These are phyloP conservation scores for Elaphurus davidianus DNA, from an alignment of 2,113 vertebrate species.

Conservation along the genomic window DNA sequence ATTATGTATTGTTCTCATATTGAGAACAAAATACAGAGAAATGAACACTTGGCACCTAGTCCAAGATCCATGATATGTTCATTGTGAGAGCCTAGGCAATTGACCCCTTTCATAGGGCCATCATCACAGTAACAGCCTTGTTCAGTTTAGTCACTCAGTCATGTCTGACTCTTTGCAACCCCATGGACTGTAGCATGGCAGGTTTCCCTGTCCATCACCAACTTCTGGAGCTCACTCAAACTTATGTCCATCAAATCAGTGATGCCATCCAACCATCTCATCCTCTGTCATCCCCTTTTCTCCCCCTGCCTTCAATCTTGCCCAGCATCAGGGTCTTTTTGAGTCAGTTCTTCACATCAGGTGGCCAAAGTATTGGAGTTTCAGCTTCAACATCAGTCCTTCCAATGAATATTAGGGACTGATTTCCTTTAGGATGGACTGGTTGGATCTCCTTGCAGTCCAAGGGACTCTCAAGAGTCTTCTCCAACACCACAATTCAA, in stretches of 20 bases:
- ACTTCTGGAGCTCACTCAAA: background rate
- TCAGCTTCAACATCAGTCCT: background rate
- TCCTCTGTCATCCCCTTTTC: background rate
- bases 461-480: background rate
- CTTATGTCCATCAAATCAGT: fast-evolving
- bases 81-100: background rate
- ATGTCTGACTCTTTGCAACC: background rate
- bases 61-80: background rate
- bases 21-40: background rate
- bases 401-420: background rate
- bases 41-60: background rate
- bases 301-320: background rate
- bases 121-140: background rate
- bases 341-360: background rate
- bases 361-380: background rate
- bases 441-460: background rate
- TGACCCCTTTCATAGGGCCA: background rate
- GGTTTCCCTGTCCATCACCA: background rate
- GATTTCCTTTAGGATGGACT: background rate
- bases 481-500: background rate
- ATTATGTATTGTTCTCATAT: background rate
- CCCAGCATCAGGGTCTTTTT: background rate
- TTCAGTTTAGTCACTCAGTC: background rate
- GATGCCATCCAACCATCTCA: background rate
- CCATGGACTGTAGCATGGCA: background rate